phyloP scores from a whole-genome alignment of 2,797 vertebrate genomes.

The Karalla daura region DNA sequence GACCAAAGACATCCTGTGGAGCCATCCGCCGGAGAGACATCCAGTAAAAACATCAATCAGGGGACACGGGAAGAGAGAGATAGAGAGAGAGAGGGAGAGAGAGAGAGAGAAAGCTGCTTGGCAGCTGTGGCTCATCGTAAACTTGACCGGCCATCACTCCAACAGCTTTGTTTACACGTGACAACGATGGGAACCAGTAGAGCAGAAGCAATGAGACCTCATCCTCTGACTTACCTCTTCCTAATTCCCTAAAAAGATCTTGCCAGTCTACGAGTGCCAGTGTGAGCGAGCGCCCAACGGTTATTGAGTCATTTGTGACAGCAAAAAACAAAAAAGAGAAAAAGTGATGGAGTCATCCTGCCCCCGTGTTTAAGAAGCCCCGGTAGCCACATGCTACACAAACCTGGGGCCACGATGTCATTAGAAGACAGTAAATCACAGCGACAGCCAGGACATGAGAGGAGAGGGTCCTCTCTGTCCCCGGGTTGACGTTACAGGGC shows the following conservation, averaged over 20 bases:
- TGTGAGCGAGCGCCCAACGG: too few relatives aligned
- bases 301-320: background rate
- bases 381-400: background rate
- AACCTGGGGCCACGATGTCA: constrained; percentile 13
- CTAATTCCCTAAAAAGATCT: too few relatives aligned
- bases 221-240: too few relatives aligned
- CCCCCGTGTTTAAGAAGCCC: background rate
- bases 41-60: constrained; percentile 70
- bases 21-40: constrained; percentile 47
- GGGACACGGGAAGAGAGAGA: constrained; percentile 25
- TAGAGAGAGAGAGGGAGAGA: constrained; percentile 38
- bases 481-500: constrained; percentile 61
- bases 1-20: constrained; percentile 68
- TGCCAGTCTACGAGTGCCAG: too few relatives aligned
- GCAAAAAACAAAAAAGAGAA: too few relatives aligned
- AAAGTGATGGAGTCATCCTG: background rate
- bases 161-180: background rate
- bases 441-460: constrained; percentile 36
- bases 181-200: background rate
- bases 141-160: constrained; percentile 15
- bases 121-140: constrained; percentile 65
- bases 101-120: constrained; percentile 35
- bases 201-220: background rate
- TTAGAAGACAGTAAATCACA: constrained; percentile 62
- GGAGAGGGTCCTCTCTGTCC: constrained; percentile 13